These are phyloP conservation scores for Myotis lucifugus DNA, from an alignment of 2,113 vertebrate species.

Conservation along the genomic window DNA sequence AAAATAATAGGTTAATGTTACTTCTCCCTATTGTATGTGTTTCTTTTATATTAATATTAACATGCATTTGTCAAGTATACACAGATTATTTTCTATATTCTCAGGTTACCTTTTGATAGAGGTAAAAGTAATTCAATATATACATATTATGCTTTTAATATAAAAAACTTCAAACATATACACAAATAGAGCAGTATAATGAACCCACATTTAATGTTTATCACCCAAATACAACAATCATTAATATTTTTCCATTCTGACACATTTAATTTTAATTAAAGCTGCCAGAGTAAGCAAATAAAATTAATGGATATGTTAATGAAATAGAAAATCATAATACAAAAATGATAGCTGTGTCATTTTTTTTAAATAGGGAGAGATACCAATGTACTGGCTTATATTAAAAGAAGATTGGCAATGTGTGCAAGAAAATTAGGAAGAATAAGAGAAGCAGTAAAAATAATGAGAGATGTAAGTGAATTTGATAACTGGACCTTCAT, in stretches of 20 bases:
- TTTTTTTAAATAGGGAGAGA: slow-evolving; percentile 91
- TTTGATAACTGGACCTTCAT: not conserved
- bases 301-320: slow-evolving; percentile 47
- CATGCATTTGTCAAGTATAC: slow-evolving; percentile 26
- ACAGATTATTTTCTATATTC: slow-evolving; percentile 3
- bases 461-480: slow-evolving; percentile 99
- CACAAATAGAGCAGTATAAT: slow-evolving; percentile 1
- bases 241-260: slow-evolving; percentile 53
- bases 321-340: not conserved
- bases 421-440: slow-evolving; percentile 97
- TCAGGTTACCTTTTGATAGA: slow-evolving; percentile 20
- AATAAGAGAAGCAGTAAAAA: slow-evolving; percentile 98
- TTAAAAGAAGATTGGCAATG: slow-evolving; percentile 98
- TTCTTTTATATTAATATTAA: slow-evolving; percentile 59
- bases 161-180: slow-evolving; percentile 37
- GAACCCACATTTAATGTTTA: not conserved
- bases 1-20: slow-evolving; percentile 34
- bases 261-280: slow-evolving; percentile 62
- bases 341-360: slow-evolving; percentile 40
- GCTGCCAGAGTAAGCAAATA: slow-evolving; percentile 27
- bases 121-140: slow-evolving; percentile 18
- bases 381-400: slow-evolving; percentile 97
- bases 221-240: slow-evolving; percentile 28
- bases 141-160: slow-evolving; percentile 36
- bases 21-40: slow-evolving; percentile 30